Evolutionary conservation across 30 jellyfish, hydroid and myxozoan species (phyloP).

Genomic region (Aurelia sp.): DNA sequence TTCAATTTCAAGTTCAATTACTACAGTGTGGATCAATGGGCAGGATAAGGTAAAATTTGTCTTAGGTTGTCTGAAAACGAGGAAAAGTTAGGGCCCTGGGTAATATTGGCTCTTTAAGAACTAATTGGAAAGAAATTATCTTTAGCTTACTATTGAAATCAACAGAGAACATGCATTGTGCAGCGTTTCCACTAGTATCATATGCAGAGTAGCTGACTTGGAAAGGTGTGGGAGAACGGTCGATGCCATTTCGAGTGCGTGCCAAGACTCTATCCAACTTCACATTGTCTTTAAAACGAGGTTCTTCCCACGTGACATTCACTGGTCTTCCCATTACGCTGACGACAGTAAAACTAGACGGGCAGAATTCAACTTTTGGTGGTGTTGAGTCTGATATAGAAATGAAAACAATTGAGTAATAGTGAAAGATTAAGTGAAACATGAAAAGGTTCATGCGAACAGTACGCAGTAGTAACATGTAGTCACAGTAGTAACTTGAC

Average conservation of each 20-base stretch:
- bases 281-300: conserved; percentile 84
- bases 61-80: too few relatives aligned
- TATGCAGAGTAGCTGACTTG: conserved; percentile 68
- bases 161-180: conserved; percentile 63
- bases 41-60: too few relatives aligned
- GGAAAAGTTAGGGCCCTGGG: too few relatives aligned
- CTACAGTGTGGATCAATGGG: too few relatives aligned
- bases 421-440: not conserved
- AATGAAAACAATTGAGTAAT: not conserved
- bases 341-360: conserved; percentile 52
- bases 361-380: conserved; percentile 80
- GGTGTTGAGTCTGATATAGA: conserved; percentile 69
- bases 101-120: too few relatives aligned
- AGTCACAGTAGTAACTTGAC: too few relatives aligned
- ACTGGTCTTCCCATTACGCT: conserved; percentile 46
- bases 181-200: conserved; percentile 67
- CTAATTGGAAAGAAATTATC: not conserved
- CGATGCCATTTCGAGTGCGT: conserved; percentile 26
- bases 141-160: conserved; percentile 60
- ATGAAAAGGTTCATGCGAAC: not conserved
- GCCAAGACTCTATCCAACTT: conserved; percentile 42
- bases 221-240: conserved; percentile 54
- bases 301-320: conserved; percentile 88
- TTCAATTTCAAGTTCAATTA: too few relatives aligned
- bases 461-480: conserved; percentile 10